Conservation (phyloP, 1,140 invertebrate species). For the Drosophila seguyi region DNA sequence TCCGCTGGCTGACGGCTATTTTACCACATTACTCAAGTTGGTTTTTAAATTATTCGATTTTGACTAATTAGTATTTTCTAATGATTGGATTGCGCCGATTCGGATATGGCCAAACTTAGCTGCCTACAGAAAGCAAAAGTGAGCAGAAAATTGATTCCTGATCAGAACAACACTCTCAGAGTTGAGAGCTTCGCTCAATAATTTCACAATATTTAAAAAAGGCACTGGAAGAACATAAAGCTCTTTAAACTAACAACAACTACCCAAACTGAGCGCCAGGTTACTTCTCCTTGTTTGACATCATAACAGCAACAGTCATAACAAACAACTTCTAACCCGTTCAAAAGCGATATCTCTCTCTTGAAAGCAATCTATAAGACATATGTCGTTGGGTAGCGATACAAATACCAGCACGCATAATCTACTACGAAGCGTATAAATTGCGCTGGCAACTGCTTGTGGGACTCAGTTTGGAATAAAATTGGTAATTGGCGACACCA, state of each 20-base stretch:
- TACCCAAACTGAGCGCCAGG: conserved; percentile 9
- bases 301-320: background rate
- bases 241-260: background rate
- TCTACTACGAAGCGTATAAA: conserved; percentile 33
- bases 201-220: background rate
- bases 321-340: conserved; percentile 11
- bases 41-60: no score
- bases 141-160: no score
- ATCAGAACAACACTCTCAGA: no score
- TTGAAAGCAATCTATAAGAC: background rate
- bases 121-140: no score
- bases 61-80: no score
- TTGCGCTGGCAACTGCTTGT: background rate
- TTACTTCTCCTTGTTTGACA: background rate
- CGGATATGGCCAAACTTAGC: no score
- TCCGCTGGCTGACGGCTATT: no score
- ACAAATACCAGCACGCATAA: background rate
- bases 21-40: no score
- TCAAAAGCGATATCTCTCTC: conserved; percentile 11
- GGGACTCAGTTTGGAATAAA: conserved; percentile 19
- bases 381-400: background rate
- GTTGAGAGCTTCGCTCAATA: conserved; percentile 1
- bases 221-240: background rate
- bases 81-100: no score
- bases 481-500: background rate